These are phyloP conservation scores for Linyphia triangularis DNA, from an alignment of 2,888 invertebrate species.

Conservation along the genomic window DNA sequence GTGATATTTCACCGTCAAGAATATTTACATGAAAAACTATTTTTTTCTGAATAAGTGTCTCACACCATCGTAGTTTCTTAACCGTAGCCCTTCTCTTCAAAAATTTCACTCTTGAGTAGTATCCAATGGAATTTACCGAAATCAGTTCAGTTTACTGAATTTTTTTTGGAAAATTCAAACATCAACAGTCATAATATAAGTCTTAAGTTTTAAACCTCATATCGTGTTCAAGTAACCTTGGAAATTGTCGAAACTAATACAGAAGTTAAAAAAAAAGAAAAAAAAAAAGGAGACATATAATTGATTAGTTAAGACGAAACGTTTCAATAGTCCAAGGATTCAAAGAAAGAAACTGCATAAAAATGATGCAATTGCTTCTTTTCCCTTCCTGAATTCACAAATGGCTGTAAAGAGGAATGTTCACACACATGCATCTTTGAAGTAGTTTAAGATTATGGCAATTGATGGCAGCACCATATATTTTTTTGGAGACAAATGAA, in stretches of 20 bases:
- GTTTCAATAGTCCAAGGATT: background rate
- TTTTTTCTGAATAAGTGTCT: background rate
- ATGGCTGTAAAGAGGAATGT: constrained; percentile 4
- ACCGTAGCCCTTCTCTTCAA: background rate
- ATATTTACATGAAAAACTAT: constrained; percentile 46
- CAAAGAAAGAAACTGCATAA: background rate
- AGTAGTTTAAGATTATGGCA: background rate
- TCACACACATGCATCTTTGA: constrained; percentile 11
- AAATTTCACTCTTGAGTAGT: background rate
- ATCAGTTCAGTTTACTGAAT: background rate
- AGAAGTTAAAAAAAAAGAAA: background rate
- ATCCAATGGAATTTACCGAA: background rate
- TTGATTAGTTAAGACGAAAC: constrained; percentile 3
- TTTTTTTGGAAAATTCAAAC: background rate
- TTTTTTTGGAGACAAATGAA: background rate
- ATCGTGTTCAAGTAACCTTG: background rate
- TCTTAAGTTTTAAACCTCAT: background rate
- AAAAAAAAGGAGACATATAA: background rate
- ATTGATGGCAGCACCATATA: constrained; percentile 60
- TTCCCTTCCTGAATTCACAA: background rate
- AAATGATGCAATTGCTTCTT: background rate
- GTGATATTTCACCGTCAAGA: constrained; percentile 14
- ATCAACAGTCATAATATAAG: background rate
- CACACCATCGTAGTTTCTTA: background rate
- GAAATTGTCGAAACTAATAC: background rate